Evolutionary conservation across 2,113 vertebrate species (phyloP).

Genomic region (Bubo bubo): DNA sequence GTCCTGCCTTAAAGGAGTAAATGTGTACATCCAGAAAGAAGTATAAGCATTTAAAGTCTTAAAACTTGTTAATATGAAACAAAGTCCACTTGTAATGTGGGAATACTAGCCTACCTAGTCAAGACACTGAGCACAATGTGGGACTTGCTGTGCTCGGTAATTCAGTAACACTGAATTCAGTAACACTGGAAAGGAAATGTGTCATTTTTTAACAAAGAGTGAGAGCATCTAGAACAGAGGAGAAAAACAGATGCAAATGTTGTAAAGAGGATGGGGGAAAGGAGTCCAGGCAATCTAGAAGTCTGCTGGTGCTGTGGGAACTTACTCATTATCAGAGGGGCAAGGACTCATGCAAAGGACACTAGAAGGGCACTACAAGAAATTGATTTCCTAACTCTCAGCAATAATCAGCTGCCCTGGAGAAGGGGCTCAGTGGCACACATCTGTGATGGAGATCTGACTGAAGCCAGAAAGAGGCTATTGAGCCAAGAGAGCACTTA

Average conservation of each 20-base stretch:
- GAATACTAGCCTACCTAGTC: background rate
- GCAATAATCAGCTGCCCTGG: background rate
- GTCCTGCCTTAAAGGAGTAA: background rate
- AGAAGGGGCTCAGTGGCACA: background rate
- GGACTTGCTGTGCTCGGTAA: background rate
- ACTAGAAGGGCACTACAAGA: background rate
- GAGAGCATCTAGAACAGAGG: background rate
- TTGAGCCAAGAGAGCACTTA: background rate
- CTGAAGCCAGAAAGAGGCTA: background rate
- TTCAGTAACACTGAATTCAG: background rate
- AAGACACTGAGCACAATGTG: background rate
- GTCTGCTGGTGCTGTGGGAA: background rate
- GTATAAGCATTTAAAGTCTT: background rate
- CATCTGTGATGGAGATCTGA: background rate
- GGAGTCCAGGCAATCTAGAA: background rate
- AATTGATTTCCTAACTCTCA: accelerated
- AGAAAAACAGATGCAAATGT: background rate
- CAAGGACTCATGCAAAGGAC: background rate
- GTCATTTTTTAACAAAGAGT: background rate
- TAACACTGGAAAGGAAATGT: background rate
- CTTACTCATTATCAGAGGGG: background rate
- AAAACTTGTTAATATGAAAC: background rate
- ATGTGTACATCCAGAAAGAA: background rate
- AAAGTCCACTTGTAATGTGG: background rate
- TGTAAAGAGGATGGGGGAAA: background rate